These are phyloP conservation scores for Enteromius mattozi DNA, from an alignment of 2,797 vertebrate species.

Conservation along the genomic window DNA sequence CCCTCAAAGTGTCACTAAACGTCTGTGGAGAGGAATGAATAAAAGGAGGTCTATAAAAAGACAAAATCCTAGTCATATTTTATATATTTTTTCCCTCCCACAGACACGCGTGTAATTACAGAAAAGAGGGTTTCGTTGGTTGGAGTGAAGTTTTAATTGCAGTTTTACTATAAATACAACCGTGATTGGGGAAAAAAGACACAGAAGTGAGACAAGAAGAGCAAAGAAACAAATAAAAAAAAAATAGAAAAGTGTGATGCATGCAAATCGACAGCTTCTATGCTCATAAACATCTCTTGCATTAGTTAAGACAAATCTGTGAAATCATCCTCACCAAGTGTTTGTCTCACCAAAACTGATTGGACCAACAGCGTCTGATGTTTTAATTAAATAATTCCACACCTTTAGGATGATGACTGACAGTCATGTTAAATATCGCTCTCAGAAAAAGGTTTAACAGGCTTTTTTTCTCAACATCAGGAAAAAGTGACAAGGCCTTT, in stretches of 20 bases:
- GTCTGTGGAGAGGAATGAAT: background rate
- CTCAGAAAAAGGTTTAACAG: slow-evolving; percentile 23
- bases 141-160: slow-evolving; percentile 30
- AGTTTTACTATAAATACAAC: slow-evolving; percentile 34
- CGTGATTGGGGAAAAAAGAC: background rate
- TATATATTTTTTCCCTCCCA: background rate
- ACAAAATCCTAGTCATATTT: background rate
- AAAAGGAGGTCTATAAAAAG: slow-evolving; percentile 18
- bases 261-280: background rate
- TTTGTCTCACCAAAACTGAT: background rate
- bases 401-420: slow-evolving; percentile 14
- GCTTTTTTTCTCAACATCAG: background rate
- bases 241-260: background rate
- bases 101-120: background rate
- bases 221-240: background rate
- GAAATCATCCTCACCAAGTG: background rate
- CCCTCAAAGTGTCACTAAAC: slow-evolving; percentile 9
- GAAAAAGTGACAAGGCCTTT: slow-evolving; percentile 12
- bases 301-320: background rate
- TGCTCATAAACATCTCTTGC: background rate
- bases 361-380: slow-evolving; percentile 3
- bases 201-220: background rate
- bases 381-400: slow-evolving; percentile 32
- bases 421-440: slow-evolving; percentile 3
- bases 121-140: background rate